Base-by-base conservation (phyloP, 1,140 invertebrate species). In the Orius insidiosus region DNA sequence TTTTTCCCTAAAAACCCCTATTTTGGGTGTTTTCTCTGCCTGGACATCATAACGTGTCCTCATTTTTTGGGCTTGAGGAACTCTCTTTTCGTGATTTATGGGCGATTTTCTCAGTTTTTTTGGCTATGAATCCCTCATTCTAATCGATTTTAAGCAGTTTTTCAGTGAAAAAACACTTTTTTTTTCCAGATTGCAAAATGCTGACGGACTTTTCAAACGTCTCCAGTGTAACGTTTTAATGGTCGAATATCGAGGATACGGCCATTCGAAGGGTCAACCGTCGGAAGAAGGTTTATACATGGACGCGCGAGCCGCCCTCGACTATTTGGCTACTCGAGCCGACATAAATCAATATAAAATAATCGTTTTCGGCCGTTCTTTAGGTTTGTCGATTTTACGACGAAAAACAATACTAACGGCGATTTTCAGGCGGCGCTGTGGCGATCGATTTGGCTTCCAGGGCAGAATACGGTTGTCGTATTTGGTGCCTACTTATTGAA, bases 281-380 rank as follows among this genome's bases (percentile, higher is more conserved):
- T 24, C 3, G 3, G 7, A 7, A 24, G 24, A 24, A 24, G 89
- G 90, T 3, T 62, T 95, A 2, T 89, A 85, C 55, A 71, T 76
- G 58, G 90, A 96, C 74, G 87, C 86, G 7, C 71, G 79, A 59
- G 77, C 87, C 51, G 85, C 82, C 19, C 68, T 95, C 54, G 78
- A 92, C 58, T 93, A 85, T 66, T 64, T 94, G 33, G 67, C 74
- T 53, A 71, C 76, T 47, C 70, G 87, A 47, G 72, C 68, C 55
- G 87, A 93, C 66, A 74, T 96, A 49, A 83, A 93, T 66, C 71
- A 72, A 40, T 70, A 69, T 35, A 80, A 85, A 69, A 85, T 96
- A 49, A 72, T 94, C 55, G 65, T 95, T n/a, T 96, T 94, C 72
- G 90, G 90, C 3, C 72, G 89, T 62, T 93, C 88, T 46, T 66